phyloP scores from a whole-genome alignment of 2,888 invertebrate species.

The Serrognathus titanus region DNA sequence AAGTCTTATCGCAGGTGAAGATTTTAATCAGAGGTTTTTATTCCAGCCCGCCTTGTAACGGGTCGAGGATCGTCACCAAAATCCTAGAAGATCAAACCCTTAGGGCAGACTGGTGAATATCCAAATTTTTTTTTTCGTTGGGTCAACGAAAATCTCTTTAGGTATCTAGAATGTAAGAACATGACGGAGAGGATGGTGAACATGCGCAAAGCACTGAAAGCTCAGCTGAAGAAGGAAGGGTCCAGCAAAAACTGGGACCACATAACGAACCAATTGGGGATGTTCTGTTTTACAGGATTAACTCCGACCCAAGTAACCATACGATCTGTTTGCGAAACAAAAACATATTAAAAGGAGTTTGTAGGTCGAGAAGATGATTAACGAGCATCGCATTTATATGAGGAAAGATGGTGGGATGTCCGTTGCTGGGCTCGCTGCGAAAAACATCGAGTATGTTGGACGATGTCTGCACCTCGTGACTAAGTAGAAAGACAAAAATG shows the following conservation, averaged over 20 bases:
- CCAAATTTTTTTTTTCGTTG: too few relatives aligned
- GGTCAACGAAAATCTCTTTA: not conserved
- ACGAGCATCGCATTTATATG: conserved; percentile 89
- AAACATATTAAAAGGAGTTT: conserved; percentile 28
- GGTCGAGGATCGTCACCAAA: conserved; percentile 83
- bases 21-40: conserved; percentile 94
- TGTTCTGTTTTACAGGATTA: conserved; percentile 98
- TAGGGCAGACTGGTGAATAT: conserved; percentile 63
- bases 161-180: conserved; percentile 73
- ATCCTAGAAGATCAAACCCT: conserved; percentile 74
- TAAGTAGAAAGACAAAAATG: conserved; percentile 45
- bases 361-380: conserved; percentile 80
- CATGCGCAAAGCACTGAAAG: conserved; percentile 73
- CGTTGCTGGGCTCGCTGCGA: conserved; percentile 91
- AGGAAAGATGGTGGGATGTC: conserved; percentile 98
- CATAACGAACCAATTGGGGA: conserved; percentile 98
- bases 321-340: not conserved
- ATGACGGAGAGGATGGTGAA: conserved; percentile 98
- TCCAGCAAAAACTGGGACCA: conserved; percentile 85
- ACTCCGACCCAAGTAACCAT: conserved; percentile 72
- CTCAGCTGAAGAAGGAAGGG: conserved; percentile 78
- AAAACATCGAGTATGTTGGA: conserved; percentile 93
- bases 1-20: conserved; percentile 89
- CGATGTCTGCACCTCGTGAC: conserved; percentile 91
- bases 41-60: conserved; percentile 95